phyloP scores from a whole-genome alignment of 2,888 invertebrate species.

The Uropetala carovei region DNA sequence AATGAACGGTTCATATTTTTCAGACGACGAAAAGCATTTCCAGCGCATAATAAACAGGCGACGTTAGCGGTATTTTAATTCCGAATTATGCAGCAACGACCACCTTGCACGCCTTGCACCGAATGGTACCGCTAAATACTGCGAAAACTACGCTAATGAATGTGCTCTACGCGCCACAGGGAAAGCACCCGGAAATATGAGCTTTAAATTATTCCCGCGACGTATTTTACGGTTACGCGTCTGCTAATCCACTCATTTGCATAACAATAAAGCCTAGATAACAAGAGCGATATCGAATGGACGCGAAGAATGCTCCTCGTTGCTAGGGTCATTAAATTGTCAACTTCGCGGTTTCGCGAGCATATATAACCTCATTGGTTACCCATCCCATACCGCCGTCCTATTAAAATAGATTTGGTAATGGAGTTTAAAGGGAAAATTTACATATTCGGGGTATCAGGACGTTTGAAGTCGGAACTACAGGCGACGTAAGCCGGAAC shows the following conservation, averaged over 20 bases:
- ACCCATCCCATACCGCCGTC: background rate
- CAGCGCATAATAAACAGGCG: too few species aligned
- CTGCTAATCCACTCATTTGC: background rate
- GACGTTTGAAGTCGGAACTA: too few species aligned
- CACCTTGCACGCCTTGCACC: too few species aligned
- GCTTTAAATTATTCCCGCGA: background rate
- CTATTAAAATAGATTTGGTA: background rate
- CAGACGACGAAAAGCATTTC: too few species aligned
- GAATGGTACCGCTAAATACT: too few species aligned
- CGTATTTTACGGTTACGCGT: background rate
- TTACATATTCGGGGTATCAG: background rate
- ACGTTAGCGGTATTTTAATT: too few species aligned
- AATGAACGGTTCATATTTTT: too few species aligned
- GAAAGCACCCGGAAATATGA: background rate
- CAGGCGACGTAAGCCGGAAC: too few species aligned
- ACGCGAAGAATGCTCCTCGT: background rate
- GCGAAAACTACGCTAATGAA: too few species aligned
- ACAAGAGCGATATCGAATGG: background rate
- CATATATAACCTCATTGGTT: constrained; percentile 3
- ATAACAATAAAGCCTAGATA: background rate
- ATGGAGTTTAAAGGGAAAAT: constrained; percentile 13
- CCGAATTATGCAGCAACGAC: too few species aligned
- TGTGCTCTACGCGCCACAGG: background rate
- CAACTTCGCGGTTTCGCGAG: background rate
- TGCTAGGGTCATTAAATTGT: constrained; percentile 1